phyloP scores from a whole-genome alignment of 1,140 invertebrate genomes.

The Cepaea nemoralis region DNA sequence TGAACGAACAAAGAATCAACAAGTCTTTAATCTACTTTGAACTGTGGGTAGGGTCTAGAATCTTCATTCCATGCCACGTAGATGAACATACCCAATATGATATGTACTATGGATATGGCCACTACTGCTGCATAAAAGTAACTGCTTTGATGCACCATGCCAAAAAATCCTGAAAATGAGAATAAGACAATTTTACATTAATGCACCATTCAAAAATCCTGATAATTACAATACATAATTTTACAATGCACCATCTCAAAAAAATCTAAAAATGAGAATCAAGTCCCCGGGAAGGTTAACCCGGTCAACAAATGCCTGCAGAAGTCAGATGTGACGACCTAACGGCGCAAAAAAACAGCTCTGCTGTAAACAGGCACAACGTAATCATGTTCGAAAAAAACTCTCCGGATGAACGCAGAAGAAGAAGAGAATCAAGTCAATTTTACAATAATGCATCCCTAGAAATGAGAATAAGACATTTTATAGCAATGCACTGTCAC shows the following conservation, averaged over 20 bases:
- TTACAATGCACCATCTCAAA: too few relatives aligned
- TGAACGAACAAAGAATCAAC: neutral
- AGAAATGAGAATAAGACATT: too few relatives aligned
- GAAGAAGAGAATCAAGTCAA: neutral
- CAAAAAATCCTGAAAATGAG: slow-evolving; percentile 74
- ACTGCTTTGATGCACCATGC: slow-evolving; percentile 71
- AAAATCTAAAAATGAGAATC: neutral
- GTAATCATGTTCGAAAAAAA: too few relatives aligned
- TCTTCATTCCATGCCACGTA: slow-evolving; percentile 82
- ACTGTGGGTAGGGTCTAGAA: slow-evolving; percentile 42
- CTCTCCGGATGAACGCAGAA: too few relatives aligned
- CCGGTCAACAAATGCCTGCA: too few relatives aligned
- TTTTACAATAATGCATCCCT: neutral
- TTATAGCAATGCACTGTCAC: too few relatives aligned
- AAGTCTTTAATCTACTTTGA: slow-evolving; percentile 55
- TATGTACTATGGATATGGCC: slow-evolving; percentile 83
- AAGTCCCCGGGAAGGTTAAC: too few relatives aligned
- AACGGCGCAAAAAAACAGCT: too few relatives aligned
- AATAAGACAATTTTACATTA: slow-evolving; percentile 18
- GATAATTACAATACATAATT: too few relatives aligned
- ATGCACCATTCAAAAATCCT: too few relatives aligned
- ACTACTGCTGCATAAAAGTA: slow-evolving; percentile 82
- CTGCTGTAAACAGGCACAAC: too few relatives aligned
- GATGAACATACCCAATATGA: slow-evolving; percentile 84
- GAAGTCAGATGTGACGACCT: too few relatives aligned